Evolutionary conservation across 1,140 invertebrate species (phyloP), one percentile per base, ranked within the genome.

Genomic region (Ptiloglossa arizonensis): DNA sequence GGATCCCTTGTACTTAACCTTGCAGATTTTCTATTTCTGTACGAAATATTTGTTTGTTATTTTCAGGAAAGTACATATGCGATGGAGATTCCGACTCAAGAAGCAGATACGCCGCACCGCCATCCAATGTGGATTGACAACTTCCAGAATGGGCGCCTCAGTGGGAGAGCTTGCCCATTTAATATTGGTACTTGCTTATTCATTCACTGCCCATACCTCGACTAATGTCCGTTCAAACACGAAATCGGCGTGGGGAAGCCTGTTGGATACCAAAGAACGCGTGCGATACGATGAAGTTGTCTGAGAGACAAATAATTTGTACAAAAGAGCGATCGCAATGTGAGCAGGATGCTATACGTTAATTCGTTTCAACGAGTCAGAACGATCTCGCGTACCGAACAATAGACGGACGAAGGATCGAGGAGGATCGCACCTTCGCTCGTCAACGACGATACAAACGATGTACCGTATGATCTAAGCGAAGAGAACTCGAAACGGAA

Each of bases 11-110:
- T 24, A 6, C 1, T 22, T 8, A 27, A 8, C 15, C 9, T 19
- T 0, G n/a, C n/a, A n/a, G 15, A 13, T 19, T 27, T 4, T 8
- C 8, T 19, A 5, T 1, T 27, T 15, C 13, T 4, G 19, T 24
- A 59, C 22, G 24, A n/a, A 77, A 67, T 19, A 44, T 8, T 46
- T 59, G 29, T 54, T 15, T 19, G 13, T 68, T 32, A 24, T 22
- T 81, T 80, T 77, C 71, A 96, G 95, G 96, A 32, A 96, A 96
- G 92, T 98, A 98, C 89, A 97, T 98, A 83, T 98, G 97, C 92
- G 97, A 98, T 93, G 96, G 96, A 75, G 96, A 97, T 86, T 90
- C 92, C n/a, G 94, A 95, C 83, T 86, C 89, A 27, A 88, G 91
- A 67, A 88, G 81, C 67, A 90, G 91, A 68, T 92, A 92, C 59